A percentile compares a stretch with the other conserved stretches of the same genome.
Conservation (phyloP, 2,888 invertebrate species). For the Andrena bucephala region DNA sequence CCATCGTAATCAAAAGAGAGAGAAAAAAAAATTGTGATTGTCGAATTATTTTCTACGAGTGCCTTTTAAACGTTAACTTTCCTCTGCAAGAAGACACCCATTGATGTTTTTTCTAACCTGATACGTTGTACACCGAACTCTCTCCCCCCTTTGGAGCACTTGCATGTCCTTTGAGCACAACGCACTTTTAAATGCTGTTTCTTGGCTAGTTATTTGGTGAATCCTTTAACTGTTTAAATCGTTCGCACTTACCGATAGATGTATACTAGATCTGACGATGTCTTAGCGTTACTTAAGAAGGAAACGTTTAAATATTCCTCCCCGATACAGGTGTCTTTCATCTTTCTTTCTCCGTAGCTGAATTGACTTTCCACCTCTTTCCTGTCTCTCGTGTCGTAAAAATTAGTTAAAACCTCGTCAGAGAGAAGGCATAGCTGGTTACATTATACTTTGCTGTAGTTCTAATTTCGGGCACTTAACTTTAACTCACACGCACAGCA, state of each 20-base stretch:
- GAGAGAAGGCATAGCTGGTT: slow-evolving; percentile 18
- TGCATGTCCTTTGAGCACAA: slow-evolving; percentile 44
- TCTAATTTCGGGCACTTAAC: slow-evolving; percentile 58
- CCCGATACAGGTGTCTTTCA: background rate
- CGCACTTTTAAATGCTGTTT: slow-evolving; percentile 28
- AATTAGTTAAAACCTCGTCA: slow-evolving; percentile 42
- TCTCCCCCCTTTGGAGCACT: slow-evolving; percentile 20
- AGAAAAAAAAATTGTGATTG: slow-evolving; percentile 68
- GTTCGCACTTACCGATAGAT: slow-evolving; percentile 25
- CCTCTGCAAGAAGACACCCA: slow-evolving; percentile 74
- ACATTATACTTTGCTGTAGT: slow-evolving; percentile 26
- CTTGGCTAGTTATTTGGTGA: slow-evolving; percentile 7
- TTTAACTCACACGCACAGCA: slow-evolving; percentile 56
- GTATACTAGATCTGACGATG: slow-evolving; percentile 45
- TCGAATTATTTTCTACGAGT: slow-evolving; percentile 83
- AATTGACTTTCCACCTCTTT: background rate
- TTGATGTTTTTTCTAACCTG: slow-evolving; percentile 68
- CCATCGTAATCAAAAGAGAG: slow-evolving; percentile 72
- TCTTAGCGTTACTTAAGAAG: slow-evolving; percentile 28
- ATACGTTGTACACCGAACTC: slow-evolving; percentile 44
- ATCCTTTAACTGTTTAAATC: slow-evolving; percentile 11
- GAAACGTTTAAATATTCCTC: background rate
- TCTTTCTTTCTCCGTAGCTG: background rate
- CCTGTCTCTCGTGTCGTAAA: background rate
- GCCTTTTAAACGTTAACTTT: slow-evolving; percentile 82